A percentile compares a stretch with the other conserved stretches of the same genome.
These are phyloP conservation scores for Entomobrya multifasciata DNA, from an alignment of 2,888 invertebrate species.

Conservation along the genomic window DNA sequence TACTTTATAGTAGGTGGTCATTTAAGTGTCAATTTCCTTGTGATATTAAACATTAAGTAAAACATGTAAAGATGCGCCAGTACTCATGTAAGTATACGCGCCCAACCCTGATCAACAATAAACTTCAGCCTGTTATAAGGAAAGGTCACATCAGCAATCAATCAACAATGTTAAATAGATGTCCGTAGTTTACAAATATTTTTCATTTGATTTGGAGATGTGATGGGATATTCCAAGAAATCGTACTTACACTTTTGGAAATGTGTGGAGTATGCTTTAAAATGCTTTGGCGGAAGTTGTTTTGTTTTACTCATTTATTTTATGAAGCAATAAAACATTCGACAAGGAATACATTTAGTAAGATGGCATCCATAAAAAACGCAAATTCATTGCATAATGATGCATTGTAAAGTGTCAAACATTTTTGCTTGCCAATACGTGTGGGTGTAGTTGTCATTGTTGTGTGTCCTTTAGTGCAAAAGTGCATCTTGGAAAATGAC, in stretches of 20 bases:
- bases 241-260: no score
- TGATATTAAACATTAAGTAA: slow-evolving; percentile 10
- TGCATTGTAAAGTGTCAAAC: not conserved
- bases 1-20: slow-evolving; percentile 18
- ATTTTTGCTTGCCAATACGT: no score
- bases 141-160: slow-evolving; percentile 22
- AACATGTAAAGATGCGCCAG: not conserved
- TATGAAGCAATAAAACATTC: slow-evolving; percentile 12
- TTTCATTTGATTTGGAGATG: no score
- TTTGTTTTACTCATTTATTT: slow-evolving; percentile 21
- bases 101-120: slow-evolving; percentile 27
- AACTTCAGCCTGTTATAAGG: slow-evolving; percentile 43
- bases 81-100: not conserved
- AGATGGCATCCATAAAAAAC: no score
- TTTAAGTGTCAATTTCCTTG: slow-evolving; percentile 20
- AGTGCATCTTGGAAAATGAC: no score
- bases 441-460: no score
- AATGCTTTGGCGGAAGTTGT: slow-evolving; percentile 16
- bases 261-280: no score
- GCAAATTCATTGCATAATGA: no score
- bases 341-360: no score
- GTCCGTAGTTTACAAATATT: not conserved
- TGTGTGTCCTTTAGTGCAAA: no score
- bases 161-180: not conserved
- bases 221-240: not conserved